Evolutionary conservation across 2,888 invertebrate species (phyloP).

Genomic region (Himalopsyche japonica): DNA sequence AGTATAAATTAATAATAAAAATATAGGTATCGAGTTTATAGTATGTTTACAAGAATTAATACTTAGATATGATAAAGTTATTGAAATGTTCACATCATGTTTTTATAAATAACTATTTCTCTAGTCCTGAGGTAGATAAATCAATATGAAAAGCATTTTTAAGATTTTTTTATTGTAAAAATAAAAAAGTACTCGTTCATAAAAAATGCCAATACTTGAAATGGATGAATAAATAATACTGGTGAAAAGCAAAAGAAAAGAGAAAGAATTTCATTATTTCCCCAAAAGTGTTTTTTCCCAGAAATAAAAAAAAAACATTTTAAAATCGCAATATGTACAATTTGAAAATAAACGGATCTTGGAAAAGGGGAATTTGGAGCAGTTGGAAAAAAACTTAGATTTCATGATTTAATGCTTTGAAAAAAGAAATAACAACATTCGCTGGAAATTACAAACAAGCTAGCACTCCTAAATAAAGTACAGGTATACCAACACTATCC

Average conservation of each 20-base stretch:
- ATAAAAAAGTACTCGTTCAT: not conserved
- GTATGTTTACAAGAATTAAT: no score
- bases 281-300: slow-evolving; percentile 26
- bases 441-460: not conserved
- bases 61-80: not conserved
- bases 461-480: not conserved
- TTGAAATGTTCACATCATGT: not conserved
- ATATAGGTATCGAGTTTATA: no score
- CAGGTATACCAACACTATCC: not conserved
- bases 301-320: slow-evolving; percentile 20
- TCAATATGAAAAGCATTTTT: not conserved
- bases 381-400: not conserved
- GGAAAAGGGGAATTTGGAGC: not conserved
- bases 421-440: not conserved
- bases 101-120: not conserved
- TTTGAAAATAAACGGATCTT: not conserved
- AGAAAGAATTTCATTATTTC: slow-evolving; percentile 38
- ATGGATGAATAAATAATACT: not conserved
- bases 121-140: not conserved
- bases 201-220: not conserved
- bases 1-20: no score
- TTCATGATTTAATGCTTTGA: not conserved
- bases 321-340: not conserved
- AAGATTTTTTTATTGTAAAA: not conserved
- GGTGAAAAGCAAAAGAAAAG: slow-evolving; percentile 32